Percentiles rank a stretch among this genome's conserved stretches.
phyloP scores from a whole-genome alignment of 1,140 invertebrate species.

The Stenopsyche tienmushanensis region DNA sequence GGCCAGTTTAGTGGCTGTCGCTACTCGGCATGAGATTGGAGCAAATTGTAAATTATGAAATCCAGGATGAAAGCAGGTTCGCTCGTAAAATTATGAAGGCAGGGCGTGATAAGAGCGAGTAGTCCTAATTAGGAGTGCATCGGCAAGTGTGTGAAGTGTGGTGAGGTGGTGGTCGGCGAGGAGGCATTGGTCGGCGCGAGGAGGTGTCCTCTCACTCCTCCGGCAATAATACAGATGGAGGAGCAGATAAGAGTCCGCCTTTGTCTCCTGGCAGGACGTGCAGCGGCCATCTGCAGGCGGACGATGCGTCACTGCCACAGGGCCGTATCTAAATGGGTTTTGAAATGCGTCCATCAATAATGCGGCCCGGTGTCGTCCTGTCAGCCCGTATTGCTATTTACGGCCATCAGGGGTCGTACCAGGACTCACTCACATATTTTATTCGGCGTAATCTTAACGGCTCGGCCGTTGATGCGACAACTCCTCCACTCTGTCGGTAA shows the following conservation, averaged over 20 bases:
- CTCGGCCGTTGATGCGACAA: not conserved
- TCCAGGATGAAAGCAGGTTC: not conserved
- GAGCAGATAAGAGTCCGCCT: not conserved
- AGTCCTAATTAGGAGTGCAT: not conserved
- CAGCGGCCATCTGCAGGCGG: conserved; percentile 7
- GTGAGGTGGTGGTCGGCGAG: not conserved
- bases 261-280: not conserved
- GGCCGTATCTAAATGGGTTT: conserved; percentile 51
- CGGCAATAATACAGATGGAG: conserved; percentile 4
- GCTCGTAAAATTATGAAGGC: not conserved
- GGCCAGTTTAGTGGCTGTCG: too few relatives aligned
- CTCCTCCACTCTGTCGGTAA: not conserved
- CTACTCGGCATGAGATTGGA: too few relatives aligned
- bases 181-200: conserved; percentile 2
- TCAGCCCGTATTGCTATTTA: conserved; percentile 26
- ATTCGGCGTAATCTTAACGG: conserved; percentile 3
- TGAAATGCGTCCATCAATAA: conserved; percentile 53
- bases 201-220: not conserved
- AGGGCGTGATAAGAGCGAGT: not conserved
- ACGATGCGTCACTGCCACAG: conserved; percentile 50
- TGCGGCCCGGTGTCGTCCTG: conserved; percentile 41
- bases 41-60: too few relatives aligned
- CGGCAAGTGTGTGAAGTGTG: not conserved
- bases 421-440: not conserved
- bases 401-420: not conserved